Base-by-base conservation (phyloP, 2,888 invertebrate genomes). In the Perdita meconis region DNA sequence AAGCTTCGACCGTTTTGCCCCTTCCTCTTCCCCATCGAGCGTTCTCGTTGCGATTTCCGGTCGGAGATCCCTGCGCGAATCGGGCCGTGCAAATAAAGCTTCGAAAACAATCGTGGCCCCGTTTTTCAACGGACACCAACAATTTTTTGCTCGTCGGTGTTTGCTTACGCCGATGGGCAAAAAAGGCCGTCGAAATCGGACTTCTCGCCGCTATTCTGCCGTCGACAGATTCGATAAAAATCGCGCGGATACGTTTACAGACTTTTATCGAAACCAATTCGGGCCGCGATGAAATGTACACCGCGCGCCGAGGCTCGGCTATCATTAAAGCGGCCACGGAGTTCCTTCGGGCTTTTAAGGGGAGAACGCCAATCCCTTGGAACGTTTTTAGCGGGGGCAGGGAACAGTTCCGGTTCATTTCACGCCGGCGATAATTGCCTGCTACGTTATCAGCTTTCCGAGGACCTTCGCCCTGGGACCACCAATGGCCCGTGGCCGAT, bases 401-500 rank as follows among this genome's bases (percentile, higher is more conserved):
- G 24, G 19, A 50, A 30, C 36, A 50, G 73, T 69, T 77, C 47
- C 70, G 56, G 22, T 69, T 61, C 65, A 78, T 71, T 67, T 60
- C 56, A 69, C 38, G 63, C 36, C 44, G 53, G 59, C 68, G 74
- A 78, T 75, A 38, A 81, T 65, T 78, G 78, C 53, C 64, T 53
- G 22, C 56, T 40, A 55, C 65, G 63, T 73, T 74, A 78, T 59
- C 59, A 70, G 64, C 72, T 66, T 70, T 73, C 50, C 55, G 55
- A 59, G 42, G 40, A 65, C 50, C 66, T 60, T 65, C 47, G 24
- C 30, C 24, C 57, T 16, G 12, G 65, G 6, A 30, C 40, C 47
- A 42, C 61, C 53, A 80, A 78, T 64, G 74, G 69, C 56, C n/a
- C 56, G 30, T 19, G 24, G 24, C 50, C 67, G 36, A 30, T 59